These are phyloP conservation scores for Osmerus mordax DNA, from an alignment of 2,113 vertebrate species.

Conservation along the genomic window DNA sequence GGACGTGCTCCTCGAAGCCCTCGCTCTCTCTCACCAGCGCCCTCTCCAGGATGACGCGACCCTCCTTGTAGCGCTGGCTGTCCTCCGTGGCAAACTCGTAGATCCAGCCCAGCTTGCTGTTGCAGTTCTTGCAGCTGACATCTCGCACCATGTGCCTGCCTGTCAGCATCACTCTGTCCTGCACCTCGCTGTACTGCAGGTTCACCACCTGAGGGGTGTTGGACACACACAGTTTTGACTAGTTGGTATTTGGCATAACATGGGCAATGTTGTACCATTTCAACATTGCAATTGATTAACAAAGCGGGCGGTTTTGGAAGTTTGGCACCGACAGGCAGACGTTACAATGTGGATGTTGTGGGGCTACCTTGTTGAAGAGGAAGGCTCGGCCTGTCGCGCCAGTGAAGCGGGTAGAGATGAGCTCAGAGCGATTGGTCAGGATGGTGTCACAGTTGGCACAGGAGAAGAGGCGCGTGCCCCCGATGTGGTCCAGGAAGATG, in stretches of 20 bases:
- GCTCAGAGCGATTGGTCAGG: conserved; percentile 93
- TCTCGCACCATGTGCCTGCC: conserved; percentile 98
- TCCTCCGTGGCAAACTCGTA: conserved; percentile 98
- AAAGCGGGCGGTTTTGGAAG: neutral
- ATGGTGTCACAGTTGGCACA: conserved; percentile 98
- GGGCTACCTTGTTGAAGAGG: conserved; percentile 91
- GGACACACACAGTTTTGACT: neutral
- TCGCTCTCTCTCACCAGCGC: conserved; percentile 95
- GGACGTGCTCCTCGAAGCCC: conserved; percentile 91
- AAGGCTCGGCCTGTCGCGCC: conserved; percentile 95
- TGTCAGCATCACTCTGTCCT: conserved; percentile 97
- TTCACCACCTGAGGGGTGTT: conserved; percentile 86
- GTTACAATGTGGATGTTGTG: neutral
- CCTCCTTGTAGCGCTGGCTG: conserved; percentile 97
- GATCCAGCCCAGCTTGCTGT: conserved; percentile 99
- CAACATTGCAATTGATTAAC: neutral
- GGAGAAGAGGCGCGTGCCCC: conserved; percentile 96
- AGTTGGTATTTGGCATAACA: neutral
- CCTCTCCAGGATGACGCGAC: conserved; percentile 93
- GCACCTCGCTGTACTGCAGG: conserved; percentile 96
- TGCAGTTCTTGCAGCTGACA: conserved; percentile 99
- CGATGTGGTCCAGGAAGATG: conserved; percentile 97
- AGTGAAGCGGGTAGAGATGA: conserved; percentile 96
- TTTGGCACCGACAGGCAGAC: neutral
- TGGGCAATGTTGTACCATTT: neutral